These are phyloP conservation scores for Silurus asotus DNA, from an alignment of 2,113 vertebrate genomes.

Conservation along the genomic window DNA sequence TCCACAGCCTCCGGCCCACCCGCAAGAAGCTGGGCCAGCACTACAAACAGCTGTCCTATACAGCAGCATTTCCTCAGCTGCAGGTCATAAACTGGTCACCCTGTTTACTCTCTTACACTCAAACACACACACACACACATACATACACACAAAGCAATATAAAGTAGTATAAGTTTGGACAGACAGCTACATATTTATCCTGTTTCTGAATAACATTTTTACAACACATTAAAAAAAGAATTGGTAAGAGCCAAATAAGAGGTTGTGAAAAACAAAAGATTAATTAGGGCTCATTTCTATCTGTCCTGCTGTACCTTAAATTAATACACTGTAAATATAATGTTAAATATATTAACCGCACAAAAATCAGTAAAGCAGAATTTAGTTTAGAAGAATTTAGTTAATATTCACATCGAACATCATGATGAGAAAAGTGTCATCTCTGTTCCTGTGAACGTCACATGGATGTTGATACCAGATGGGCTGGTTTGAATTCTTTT, in stretches of 20 bases:
- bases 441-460: no score
- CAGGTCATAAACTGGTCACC: conserved; percentile 74
- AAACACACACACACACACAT: background rate
- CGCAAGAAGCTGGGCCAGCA: conserved; percentile 97
- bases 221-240: background rate
- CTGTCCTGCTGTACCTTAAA: no score
- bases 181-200: background rate
- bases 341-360: background rate
- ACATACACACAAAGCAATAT: background rate
- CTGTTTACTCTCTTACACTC: background rate
- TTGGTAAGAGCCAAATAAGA: background rate
- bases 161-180: background rate
- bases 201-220: background rate
- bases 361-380: no score
- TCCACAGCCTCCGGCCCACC: conserved; percentile 85
- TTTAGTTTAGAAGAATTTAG: no score
- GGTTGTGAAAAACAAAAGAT: background rate
- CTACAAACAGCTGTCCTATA: conserved; percentile 95
- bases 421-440: no score
- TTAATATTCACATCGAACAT: no score
- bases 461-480: no score
- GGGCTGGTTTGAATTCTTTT: no score
- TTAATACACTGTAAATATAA: no score
- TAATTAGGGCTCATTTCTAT: background rate
- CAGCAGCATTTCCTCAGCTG: conserved; percentile 86